Percentiles rank a stretch among this genome's conserved stretches.
phyloP scores from a whole-genome alignment of 2,888 invertebrate species.

The Masnerella sp. region DNA sequence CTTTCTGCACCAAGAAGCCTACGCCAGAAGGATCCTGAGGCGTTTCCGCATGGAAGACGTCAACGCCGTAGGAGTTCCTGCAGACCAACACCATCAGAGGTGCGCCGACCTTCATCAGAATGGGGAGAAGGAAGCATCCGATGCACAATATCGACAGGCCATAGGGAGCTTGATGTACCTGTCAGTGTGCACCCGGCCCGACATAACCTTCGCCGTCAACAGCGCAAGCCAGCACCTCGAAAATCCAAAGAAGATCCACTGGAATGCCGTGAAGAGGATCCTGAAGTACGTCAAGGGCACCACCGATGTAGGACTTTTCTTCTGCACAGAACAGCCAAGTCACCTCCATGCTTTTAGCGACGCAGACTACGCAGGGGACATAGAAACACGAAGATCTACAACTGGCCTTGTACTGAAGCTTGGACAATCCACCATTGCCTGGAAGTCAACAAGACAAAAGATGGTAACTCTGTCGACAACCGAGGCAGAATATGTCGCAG shows the following conservation, averaged over 20 bases:
- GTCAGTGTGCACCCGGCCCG: slow-evolving; percentile 50
- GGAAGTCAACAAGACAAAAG: not conserved
- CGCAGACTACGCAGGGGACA: not conserved
- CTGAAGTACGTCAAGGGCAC: slow-evolving; percentile 57
- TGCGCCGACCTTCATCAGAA: not conserved
- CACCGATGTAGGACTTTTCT: slow-evolving; percentile 26
- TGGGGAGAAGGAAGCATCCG: not conserved
- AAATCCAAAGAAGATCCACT: slow-evolving; percentile 48
- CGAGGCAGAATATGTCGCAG: not conserved
- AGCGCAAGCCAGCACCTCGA: slow-evolving; percentile 20
- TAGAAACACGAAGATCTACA: not conserved
- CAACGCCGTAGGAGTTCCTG: slow-evolving; percentile 45
- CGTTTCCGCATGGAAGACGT: slow-evolving; percentile 15
- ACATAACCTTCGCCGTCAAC: slow-evolving; percentile 51
- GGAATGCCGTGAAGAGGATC: slow-evolving; percentile 50
- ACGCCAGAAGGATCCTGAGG: slow-evolving; percentile 26
- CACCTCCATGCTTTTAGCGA: not conserved
- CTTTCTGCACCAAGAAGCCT: slow-evolving; percentile 20
- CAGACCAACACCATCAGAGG: slow-evolving; percentile 29
- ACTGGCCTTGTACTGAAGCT: not conserved
- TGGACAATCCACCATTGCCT: not conserved
- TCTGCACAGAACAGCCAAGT: slow-evolving; percentile 1
- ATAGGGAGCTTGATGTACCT: slow-evolving; percentile 55
- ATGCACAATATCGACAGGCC: slow-evolving; percentile 54
- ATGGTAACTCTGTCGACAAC: not conserved